Evolutionary conservation across 2,797 vertebrate species (phyloP).

Genomic region (Scolopax bukidnonensis): DNA sequence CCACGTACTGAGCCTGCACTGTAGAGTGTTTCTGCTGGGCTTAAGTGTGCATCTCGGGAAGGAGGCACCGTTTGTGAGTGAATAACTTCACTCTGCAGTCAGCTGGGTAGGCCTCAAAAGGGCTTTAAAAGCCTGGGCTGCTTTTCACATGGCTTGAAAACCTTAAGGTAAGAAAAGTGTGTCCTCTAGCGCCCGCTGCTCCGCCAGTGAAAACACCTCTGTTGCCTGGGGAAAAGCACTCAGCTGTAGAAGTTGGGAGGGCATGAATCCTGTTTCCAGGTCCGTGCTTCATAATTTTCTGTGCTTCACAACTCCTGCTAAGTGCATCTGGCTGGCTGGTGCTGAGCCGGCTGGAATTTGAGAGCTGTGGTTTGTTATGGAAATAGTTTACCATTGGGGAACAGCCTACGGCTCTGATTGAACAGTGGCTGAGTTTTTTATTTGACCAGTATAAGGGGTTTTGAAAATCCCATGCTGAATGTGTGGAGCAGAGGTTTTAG

Average conservation of each 20-base stretch:
- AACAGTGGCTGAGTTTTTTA: background rate
- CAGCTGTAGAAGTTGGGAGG: background rate
- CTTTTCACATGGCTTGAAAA: conserved; percentile 1
- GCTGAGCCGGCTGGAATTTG: background rate
- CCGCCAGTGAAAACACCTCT: background rate
- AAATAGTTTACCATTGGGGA: background rate
- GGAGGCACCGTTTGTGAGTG: background rate
- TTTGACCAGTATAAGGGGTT: conserved; percentile 6
- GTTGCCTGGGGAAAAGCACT: background rate
- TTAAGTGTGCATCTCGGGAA: conserved; percentile 13
- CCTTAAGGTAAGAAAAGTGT: background rate
- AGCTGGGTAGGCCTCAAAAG: background rate
- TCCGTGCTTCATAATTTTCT: conserved; percentile 9
- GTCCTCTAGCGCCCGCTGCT: background rate
- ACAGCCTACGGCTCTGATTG: background rate
- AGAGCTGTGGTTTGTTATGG: background rate
- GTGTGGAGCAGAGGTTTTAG: background rate
- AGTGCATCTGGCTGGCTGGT: background rate
- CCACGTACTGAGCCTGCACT: background rate
- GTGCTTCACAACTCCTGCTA: conserved; percentile 5
- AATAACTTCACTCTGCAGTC: conserved; percentile 42
- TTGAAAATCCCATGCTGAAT: background rate
- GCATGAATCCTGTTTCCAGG: conserved; percentile 24
- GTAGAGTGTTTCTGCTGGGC: conserved; percentile 13
- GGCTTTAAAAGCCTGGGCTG: conserved; percentile 15